phyloP scores from a whole-genome alignment of 1,140 invertebrate species.

The Macrostomum lignano region DNA sequence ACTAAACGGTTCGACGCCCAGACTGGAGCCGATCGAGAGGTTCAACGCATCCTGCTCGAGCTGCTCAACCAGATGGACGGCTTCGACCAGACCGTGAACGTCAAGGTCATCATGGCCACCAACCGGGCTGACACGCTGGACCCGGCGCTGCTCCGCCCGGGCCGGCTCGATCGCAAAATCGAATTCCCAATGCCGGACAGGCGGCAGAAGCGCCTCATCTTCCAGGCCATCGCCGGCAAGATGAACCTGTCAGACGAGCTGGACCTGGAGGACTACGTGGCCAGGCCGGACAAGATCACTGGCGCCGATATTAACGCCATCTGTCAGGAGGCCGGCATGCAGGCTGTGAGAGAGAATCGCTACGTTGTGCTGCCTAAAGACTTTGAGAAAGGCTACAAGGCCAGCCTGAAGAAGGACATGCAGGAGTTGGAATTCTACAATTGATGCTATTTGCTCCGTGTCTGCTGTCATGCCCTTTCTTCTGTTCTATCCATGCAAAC shows the following conservation, averaged over 20 bases:
- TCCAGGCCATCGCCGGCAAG: slow-evolving; percentile 80
- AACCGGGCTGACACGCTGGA: slow-evolving; percentile 91
- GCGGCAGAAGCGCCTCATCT: slow-evolving; percentile 82
- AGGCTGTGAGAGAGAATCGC: slow-evolving; percentile 88
- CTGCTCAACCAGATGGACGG: slow-evolving; percentile 99
- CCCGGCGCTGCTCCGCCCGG: slow-evolving; percentile 77
- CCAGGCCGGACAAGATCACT: slow-evolving; percentile 82
- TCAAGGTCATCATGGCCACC: slow-evolving; percentile 99
- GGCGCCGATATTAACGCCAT: slow-evolving; percentile 98
- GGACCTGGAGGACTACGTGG: slow-evolving; percentile 91
- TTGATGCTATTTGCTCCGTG: too few relatives aligned
- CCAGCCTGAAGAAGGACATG: slow-evolving; percentile 1
- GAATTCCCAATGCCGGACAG: slow-evolving; percentile 92
- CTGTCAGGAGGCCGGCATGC: slow-evolving; percentile 80
- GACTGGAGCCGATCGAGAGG: slow-evolving; percentile 91
- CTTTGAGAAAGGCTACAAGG: slow-evolving; percentile 72
- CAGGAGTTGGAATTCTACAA: slow-evolving; percentile 5
- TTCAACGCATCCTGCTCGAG: slow-evolving; percentile 85
- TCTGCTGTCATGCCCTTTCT: too few relatives aligned
- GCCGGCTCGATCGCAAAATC: slow-evolving; percentile 87
- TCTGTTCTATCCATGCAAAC: too few relatives aligned
- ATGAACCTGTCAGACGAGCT: slow-evolving; percentile 99
- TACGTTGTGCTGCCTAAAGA: slow-evolving; percentile 94
- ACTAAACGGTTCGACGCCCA: slow-evolving; percentile 94
- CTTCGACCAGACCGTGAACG: slow-evolving; percentile 97